Evolutionary conservation across 2,888 invertebrate species (phyloP).

Genomic region (Stenoptilia bipunctidactyla): DNA sequence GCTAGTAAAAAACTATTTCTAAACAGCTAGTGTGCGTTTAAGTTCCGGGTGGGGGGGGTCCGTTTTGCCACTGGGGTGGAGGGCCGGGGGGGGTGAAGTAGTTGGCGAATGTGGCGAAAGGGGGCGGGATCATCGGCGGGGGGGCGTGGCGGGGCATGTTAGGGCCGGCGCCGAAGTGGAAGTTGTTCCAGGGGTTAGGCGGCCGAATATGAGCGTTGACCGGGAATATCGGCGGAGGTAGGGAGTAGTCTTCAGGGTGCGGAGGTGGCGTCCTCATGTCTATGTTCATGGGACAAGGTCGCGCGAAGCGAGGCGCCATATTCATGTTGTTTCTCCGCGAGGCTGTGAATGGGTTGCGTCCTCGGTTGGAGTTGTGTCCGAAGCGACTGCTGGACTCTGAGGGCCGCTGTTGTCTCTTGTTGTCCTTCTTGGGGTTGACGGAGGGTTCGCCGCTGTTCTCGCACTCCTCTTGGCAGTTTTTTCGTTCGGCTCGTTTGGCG

Average conservation of each 20-base stretch:
- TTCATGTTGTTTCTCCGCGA: conserved; percentile 32
- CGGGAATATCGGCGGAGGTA: conserved; percentile 27
- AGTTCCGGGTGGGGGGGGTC: conserved; percentile 52
- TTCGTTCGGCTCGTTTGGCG: conserved; percentile 47
- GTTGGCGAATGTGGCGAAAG: conserved; percentile 26
- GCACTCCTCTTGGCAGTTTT: conserved; percentile 25
- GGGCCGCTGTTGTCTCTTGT: conserved; percentile 48
- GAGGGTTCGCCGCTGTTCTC: conserved; percentile 40
- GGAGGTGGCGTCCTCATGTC: conserved; percentile 33
- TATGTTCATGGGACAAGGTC: conserved; percentile 28
- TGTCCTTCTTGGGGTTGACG: conserved; percentile 28
- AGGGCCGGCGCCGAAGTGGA: conserved; percentile 35
- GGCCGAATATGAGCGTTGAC: conserved; percentile 24
- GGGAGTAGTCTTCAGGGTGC: conserved; percentile 22
- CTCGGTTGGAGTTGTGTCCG: conserved; percentile 45
- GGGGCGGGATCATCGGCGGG: conserved; percentile 37
- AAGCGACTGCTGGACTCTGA: conserved; percentile 54
- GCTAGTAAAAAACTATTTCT: conserved; percentile 1
- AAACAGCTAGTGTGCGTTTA: conserved; percentile 17
- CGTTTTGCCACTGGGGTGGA: conserved; percentile 39
- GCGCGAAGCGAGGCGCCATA: conserved; percentile 25
- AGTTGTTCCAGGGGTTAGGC: conserved; percentile 26
- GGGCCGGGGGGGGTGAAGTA: conserved; percentile 15
- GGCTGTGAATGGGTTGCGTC: conserved; percentile 39
- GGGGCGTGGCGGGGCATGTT: conserved; percentile 18